Percentiles rank a stretch among this genome's conserved stretches.
phyloP scores from a whole-genome alignment of 2,113 vertebrate genomes.

The Sebastes schlegelii region DNA sequence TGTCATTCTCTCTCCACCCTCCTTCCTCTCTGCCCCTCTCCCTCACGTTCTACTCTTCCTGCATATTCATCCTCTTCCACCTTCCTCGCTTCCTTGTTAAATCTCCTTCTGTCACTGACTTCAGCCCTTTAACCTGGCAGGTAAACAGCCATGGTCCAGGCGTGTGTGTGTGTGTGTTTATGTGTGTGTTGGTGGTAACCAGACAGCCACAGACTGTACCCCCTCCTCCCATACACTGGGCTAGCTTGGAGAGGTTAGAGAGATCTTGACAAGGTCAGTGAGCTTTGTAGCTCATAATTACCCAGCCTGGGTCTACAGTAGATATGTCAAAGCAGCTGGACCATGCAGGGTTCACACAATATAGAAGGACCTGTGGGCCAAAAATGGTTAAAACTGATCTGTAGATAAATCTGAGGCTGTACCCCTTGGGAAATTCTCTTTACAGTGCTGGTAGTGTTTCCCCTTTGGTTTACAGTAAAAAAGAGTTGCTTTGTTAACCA shows the following conservation, averaged over 20 bases:
- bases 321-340: slow-evolving; percentile 70
- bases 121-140: slow-evolving; percentile 78
- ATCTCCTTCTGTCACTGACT: slow-evolving; percentile 75
- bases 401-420: background rate
- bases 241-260: slow-evolving; percentile 49
- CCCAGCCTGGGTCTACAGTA: slow-evolving; percentile 68
- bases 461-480: background rate
- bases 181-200: slow-evolving; percentile 44
- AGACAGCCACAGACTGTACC: slow-evolving; percentile 62
- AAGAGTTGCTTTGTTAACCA: background rate
- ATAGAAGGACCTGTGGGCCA: slow-evolving; percentile 19
- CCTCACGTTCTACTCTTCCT: slow-evolving; percentile 53
- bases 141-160: slow-evolving; percentile 66
- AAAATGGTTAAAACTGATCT: slow-evolving; percentile 31
- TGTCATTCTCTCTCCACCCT: slow-evolving; percentile 63
- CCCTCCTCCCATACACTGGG: slow-evolving; percentile 52
- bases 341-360: slow-evolving; percentile 35
- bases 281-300: slow-evolving; percentile 84
- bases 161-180: slow-evolving; percentile 55
- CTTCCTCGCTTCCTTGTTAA: slow-evolving; percentile 67
- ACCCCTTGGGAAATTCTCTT: background rate
- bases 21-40: slow-evolving; percentile 45
- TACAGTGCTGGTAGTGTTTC: background rate
- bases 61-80: slow-evolving; percentile 75
- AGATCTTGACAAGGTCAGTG: slow-evolving; percentile 81